Percentiles rank a stretch among this genome's conserved stretches.
Conservation (phyloP, 2,797 vertebrate genomes). For the Danio tinwini region DNA sequence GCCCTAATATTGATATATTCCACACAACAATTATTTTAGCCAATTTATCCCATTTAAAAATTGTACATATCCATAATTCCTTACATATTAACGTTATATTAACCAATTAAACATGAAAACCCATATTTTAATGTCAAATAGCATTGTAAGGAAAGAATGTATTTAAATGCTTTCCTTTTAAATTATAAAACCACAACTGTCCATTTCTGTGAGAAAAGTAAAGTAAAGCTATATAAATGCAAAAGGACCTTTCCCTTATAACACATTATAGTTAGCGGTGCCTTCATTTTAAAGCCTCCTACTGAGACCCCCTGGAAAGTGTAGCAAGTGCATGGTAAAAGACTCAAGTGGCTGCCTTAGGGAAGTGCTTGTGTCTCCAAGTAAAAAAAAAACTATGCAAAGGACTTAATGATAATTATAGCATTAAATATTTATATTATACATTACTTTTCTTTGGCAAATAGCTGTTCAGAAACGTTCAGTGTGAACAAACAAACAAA, state of each 20-base stretch:
- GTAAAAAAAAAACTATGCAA: slow-evolving; percentile 53
- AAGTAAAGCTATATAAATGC: slow-evolving; percentile 55
- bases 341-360: slow-evolving; percentile 33
- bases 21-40: background rate
- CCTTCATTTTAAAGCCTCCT: slow-evolving; percentile 47
- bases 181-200: background rate
- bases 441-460: slow-evolving; percentile 12
- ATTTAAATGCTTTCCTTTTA: background rate
- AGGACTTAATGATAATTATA: background rate
- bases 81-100: no score
- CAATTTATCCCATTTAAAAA: no score
- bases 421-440: background rate
- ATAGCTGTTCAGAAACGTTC: background rate
- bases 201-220: background rate
- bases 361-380: slow-evolving; percentile 24
- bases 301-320: slow-evolving; percentile 58
- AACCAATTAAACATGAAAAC: background rate
- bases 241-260: slow-evolving; percentile 60
- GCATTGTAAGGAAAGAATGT: background rate
- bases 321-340: slow-evolving; percentile 53
- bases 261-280: slow-evolving; percentile 57
- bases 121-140: background rate
- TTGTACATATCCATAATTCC: background rate
- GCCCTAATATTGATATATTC: background rate
- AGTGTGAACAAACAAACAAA: slow-evolving; percentile 9